Percentiles rank a stretch among this genome's conserved stretches.
Evolutionary conservation across 2,797 vertebrate genomes (phyloP).

Genomic region (Silurus lanzhouensis): DNA sequence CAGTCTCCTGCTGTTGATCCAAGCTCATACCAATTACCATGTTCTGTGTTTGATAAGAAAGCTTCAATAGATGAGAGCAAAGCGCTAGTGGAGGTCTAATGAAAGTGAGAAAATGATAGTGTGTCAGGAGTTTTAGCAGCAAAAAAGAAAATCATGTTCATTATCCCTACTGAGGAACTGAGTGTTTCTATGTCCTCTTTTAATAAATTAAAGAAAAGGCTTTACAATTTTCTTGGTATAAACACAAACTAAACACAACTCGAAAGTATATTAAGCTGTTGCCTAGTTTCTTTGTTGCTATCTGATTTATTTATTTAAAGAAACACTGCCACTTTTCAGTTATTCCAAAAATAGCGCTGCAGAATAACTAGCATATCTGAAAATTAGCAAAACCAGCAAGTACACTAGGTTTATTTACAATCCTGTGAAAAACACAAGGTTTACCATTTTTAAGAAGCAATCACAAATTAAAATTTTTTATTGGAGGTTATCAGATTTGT

Average conservation of each 20-base stretch:
- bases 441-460: background rate
- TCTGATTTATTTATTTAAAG: background rate
- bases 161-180: background rate
- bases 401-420: background rate
- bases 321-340: background rate
- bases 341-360: background rate
- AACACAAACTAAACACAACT: background rate
- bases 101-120: slow-evolving; percentile 16
- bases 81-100: slow-evolving; percentile 28
- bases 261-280: slow-evolving; percentile 14
- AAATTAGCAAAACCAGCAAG: background rate
- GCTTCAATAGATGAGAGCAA: slow-evolving; percentile 9
- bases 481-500: background rate
- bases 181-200: slow-evolving; percentile 21
- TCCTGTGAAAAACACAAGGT: no score
- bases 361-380: background rate
- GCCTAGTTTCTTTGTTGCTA: slow-evolving; percentile 1
- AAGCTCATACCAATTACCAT: slow-evolving; percentile 19
- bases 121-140: slow-evolving; percentile 36
- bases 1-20: slow-evolving; percentile 4
- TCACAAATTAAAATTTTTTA: background rate
- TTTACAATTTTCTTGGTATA: background rate
- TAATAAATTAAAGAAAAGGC: background rate
- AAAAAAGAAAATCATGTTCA: slow-evolving; percentile 27
- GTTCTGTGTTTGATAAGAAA: slow-evolving; percentile 1